A percentile compares a stretch with the other conserved stretches of the same genome.
phyloP scores from a whole-genome alignment of 1,140 invertebrate genomes.

The Vollenhovia emeryi region DNA sequence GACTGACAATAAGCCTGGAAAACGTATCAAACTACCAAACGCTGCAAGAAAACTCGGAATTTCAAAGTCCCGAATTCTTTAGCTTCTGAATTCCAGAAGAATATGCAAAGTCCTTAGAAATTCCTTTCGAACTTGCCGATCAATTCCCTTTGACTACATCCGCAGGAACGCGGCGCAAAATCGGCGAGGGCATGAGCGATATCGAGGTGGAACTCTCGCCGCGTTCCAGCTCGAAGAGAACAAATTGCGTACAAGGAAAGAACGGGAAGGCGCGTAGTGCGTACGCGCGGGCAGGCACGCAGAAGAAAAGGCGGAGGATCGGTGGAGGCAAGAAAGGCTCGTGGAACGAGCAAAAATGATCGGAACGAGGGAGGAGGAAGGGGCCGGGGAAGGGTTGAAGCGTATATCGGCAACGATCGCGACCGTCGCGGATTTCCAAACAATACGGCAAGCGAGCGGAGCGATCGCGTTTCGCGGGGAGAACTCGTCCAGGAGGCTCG shows the following conservation, averaged over 20 bases:
- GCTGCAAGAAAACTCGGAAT: neutral
- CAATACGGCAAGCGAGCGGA: slow-evolving; percentile 77
- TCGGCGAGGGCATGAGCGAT: neutral
- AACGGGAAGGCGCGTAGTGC: slow-evolving; percentile 67
- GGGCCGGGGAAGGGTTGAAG: slow-evolving; percentile 36
- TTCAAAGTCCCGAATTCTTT: neutral
- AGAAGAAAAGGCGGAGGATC: slow-evolving; percentile 64
- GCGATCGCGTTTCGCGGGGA: slow-evolving; percentile 49
- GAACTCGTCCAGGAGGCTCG: slow-evolving; percentile 18
- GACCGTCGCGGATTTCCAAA: slow-evolving; percentile 82
- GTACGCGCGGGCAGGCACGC: slow-evolving; percentile 68
- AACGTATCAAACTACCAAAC: neutral
- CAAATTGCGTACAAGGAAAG: slow-evolving; percentile 81
- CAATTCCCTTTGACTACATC: neutral
- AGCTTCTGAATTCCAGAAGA: neutral
- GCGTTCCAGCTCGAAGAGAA: slow-evolving; percentile 75
- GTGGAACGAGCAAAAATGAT: slow-evolving; percentile 76
- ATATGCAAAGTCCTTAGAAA: neutral
- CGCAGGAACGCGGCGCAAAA: neutral
- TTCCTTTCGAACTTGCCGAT: neutral
- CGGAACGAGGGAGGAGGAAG: slow-evolving; percentile 20
- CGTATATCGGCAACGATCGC: slow-evolving; percentile 78
- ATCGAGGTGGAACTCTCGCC: slow-evolving; percentile 47
- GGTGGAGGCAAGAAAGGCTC: slow-evolving; percentile 17
- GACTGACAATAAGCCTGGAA: neutral